phyloP scores from a whole-genome alignment of 2,888 invertebrate species.

The Xestia rhomboidea region DNA sequence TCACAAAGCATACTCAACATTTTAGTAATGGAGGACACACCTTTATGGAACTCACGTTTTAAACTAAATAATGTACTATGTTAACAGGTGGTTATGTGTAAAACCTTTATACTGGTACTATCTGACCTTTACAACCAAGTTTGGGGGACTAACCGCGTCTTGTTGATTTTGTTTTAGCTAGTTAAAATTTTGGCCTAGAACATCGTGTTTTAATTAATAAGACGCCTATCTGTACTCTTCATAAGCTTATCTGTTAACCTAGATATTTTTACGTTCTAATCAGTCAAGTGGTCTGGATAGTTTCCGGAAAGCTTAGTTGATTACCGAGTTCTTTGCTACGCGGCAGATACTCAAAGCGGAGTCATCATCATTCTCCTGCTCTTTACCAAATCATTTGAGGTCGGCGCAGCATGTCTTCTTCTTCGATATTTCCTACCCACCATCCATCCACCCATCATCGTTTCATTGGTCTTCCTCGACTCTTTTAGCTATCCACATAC shows the following conservation, averaged over 20 bases:
- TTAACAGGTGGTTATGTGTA: slow-evolving; percentile 20
- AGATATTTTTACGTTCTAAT: not conserved
- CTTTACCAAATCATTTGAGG: no score
- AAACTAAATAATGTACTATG: slow-evolving; percentile 31
- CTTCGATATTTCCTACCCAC: no score
- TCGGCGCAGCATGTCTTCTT: no score
- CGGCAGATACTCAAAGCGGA: not conserved
- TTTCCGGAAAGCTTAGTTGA: not conserved
- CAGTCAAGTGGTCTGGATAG: slow-evolving; percentile 4
- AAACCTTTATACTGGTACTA: slow-evolving; percentile 10
- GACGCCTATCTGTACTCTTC: not conserved
- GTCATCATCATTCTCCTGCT: no score
- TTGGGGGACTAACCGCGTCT: slow-evolving; percentile 1
- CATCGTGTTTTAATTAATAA: not conserved
- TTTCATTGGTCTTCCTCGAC: no score
- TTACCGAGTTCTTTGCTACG: not conserved
- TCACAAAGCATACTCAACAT: slow-evolving; percentile 38
- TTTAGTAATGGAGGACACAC: slow-evolving; percentile 33
- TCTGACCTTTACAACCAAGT: slow-evolving; percentile 19
- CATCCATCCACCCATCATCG: no score
- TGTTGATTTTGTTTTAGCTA: not conserved
- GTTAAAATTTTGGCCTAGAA: not conserved
- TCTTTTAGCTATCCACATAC: no score
- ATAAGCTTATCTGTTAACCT: not conserved
- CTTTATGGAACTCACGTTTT: slow-evolving; percentile 4